A percentile compares a stretch with the other conserved stretches of the same genome.
phyloP scores from a whole-genome alignment of 2,888 invertebrate genomes.

The Rhamnusium bicolor region DNA sequence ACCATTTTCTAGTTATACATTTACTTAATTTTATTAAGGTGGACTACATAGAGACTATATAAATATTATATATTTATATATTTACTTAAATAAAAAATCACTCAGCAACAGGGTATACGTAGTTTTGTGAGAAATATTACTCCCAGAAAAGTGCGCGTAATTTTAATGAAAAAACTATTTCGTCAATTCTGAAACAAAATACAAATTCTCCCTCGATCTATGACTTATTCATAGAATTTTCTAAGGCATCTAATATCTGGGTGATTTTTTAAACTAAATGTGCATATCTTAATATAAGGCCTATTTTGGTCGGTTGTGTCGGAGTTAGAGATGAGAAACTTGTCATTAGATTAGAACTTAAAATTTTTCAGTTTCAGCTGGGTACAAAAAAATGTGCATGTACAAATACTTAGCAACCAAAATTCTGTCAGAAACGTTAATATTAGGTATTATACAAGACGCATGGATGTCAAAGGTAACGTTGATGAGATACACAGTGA shows the following conservation, averaged over 20 bases:
- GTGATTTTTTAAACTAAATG: conserved; percentile 31
- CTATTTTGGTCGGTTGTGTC: conserved; percentile 26
- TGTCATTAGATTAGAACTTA: neutral
- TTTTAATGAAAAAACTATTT: neutral
- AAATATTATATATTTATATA: conserved; percentile 34
- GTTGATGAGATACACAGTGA: too few species aligned
- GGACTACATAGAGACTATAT: conserved; percentile 20
- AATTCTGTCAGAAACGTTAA: too few species aligned
- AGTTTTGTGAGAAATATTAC: neutral
- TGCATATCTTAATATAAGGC: conserved; percentile 28
- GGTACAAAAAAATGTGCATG: neutral
- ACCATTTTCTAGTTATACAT: conserved; percentile 31
- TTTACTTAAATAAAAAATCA: conserved; percentile 16
- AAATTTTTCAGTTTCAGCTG: conserved; percentile 21
- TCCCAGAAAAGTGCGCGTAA: neutral
- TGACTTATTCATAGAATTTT: neutral
- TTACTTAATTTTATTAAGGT: conserved; percentile 30
- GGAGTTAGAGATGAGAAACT: conserved; percentile 27
- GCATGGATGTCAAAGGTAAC: too few species aligned
- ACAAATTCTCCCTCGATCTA: neutral
- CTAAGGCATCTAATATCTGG: conserved; percentile 11
- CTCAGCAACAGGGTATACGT: conserved; percentile 20
- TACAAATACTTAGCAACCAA: too few species aligned
- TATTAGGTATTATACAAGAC: too few species aligned
- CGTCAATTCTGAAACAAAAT: conserved; percentile 14